phyloP scores from a whole-genome alignment of 2,888 invertebrate species.

The Lydus trimaculatus region DNA sequence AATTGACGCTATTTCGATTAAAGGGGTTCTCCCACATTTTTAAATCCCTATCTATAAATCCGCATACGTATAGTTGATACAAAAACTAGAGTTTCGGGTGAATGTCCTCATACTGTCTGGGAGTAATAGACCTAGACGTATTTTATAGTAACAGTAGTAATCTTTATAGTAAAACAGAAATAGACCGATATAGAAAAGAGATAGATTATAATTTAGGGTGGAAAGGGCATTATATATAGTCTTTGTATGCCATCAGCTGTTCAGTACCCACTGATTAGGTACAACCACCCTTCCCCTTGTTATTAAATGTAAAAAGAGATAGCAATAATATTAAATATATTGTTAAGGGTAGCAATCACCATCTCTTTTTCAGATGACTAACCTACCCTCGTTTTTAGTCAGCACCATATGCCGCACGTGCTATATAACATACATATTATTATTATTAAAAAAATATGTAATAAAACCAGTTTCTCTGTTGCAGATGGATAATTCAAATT shows the following conservation, averaged over 20 bases:
- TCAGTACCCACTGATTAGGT: slow-evolving; percentile 40
- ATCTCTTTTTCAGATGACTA: slow-evolving; percentile 27
- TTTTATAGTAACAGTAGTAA: neutral
- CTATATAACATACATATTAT: slow-evolving; percentile 31
- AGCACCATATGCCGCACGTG: slow-evolving; percentile 40
- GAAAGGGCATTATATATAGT: slow-evolving; percentile 19
- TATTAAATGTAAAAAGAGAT: slow-evolving; percentile 31
- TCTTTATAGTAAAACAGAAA: slow-evolving; percentile 4
- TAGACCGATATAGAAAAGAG: neutral
- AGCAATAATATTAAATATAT: slow-evolving; percentile 20
- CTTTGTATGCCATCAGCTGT: slow-evolving; percentile 49
- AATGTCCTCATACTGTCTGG: slow-evolving; percentile 41
- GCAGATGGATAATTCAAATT: neutral
- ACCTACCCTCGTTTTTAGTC: slow-evolving; percentile 31
- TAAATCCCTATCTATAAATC: neutral
- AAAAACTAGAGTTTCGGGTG: slow-evolving; percentile 34
- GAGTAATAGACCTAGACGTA: slow-evolving; percentile 35
- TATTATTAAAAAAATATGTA: slow-evolving; percentile 18
- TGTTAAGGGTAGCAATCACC: slow-evolving; percentile 27
- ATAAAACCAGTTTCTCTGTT: slow-evolving; percentile 30
- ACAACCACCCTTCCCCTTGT: slow-evolving; percentile 42
- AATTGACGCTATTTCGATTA: neutral
- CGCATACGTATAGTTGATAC: slow-evolving; percentile 1
- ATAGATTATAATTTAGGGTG: slow-evolving; percentile 20
- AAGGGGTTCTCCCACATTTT: neutral